Base-by-base conservation (phyloP, 2,113 vertebrate genomes). In the Pteropus alecto region DNA sequence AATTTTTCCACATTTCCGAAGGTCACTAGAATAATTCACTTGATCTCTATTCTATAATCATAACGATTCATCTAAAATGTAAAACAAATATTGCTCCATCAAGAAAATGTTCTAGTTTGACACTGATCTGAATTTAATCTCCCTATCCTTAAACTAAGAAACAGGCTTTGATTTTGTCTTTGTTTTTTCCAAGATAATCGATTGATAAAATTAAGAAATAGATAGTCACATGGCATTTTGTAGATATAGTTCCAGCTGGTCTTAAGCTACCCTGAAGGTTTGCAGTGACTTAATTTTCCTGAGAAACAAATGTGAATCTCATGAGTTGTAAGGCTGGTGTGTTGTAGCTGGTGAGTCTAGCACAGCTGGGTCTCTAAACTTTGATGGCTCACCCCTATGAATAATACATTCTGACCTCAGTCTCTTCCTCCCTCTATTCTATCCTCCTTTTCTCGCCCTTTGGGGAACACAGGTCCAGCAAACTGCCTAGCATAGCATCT, bases 131-230 rank as follows among this genome's bases (percentile, higher is more conserved):
- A 63, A 33, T 56, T 89, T 26, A 73, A 60, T 51, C 10, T 58
- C 79, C 46, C 21, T 5, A n/a, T 73, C 43, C 38, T 68, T 91
- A 93, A 90, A 73, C 51, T 77, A 78, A 96, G 54, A 54, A 96
- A 79, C 15, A 65, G 15, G 0, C n/a, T 74, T 58, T 82, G 41
- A 43, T 78, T n/a, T 60, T 71, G 4, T 81, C 28, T 30, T 76
- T 46, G 12, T 28, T 90, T 90, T 92, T 67, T 35, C 4, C 18
- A n/a, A 71, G 10, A 21, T 41, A 67, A 24, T 13, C 70, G 12
- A 38, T 81, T 1, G 4, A 19, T 81, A 84, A 87, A 94, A 93
- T 90, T 28, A 67, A 96, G 14, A 82, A 35, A 35, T 38, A 68
- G 43, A 35, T 38, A 74, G 43, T 68, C 28, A 74, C 2, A 38